Evolutionary conservation across 1,140 invertebrate species (phyloP), one percentile per base, ranked within the genome.

Genomic region (Ostrea edulis): DNA sequence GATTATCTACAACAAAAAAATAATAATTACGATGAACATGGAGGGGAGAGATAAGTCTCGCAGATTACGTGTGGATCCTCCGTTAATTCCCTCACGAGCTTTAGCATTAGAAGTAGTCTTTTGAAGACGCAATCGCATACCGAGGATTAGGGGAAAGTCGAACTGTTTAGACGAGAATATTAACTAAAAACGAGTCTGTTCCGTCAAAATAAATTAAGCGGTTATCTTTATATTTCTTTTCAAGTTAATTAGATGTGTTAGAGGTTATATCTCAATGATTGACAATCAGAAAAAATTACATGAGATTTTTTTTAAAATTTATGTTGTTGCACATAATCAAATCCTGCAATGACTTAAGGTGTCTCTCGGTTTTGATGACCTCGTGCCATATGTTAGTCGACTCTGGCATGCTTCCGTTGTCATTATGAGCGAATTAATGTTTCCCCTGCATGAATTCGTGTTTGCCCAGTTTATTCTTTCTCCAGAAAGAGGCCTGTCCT

Each of bases 171-270:
- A 77, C 25, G 25, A 77, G 68, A 77, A 11, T 14, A 77, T 77
- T 77, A 77, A 22, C 22, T 77, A 22, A 62, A 77, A 77, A 77
- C 68, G 2, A 14, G 11, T 77, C 25, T 25, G 68, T 77, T 25
- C 7, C 25, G 35, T 12, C 22, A 77, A 17, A 29, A 77, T 77
- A 25, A 71, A 77, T 77, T 77, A 77, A 77, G 68, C 29, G 11
- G 68, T 77, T 77, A 77, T 77, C 68, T 77, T 29, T 77, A 77
- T 29, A 77, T 77, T n/a, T 77, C 68, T 77, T 77, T 77, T 77
- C 68, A 77, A 77, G 22, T 77, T 77, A 77, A 77, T 77, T 77
- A 77, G 68, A 77, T 14, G 25, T 77, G 68, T 77, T 77, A 77
- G 55, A 17, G 29, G 25, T 11, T 22, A 77, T 77, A 77, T 35